Percentiles rank a stretch among this genome's conserved stretches.
Conservation (phyloP, 2,113 vertebrate genomes). For the Osmerus eperlanus region DNA sequence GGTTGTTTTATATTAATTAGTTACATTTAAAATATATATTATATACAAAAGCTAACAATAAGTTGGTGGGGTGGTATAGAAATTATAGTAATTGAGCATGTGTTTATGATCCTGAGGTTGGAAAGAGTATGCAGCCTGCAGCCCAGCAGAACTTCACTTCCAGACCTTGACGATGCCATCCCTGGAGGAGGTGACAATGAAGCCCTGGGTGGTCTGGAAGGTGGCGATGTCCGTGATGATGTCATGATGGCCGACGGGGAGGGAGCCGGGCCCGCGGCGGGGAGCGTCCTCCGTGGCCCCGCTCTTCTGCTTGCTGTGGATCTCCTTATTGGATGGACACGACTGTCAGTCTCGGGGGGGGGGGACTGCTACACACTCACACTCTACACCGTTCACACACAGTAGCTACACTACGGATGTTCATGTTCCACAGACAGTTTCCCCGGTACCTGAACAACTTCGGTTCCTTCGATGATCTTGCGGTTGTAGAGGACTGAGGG, state of each 20-base stretch:
- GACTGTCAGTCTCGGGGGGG: background rate
- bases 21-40: slow-evolving; percentile 28
- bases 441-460: slow-evolving; percentile 88
- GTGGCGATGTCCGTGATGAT: slow-evolving; percentile 96
- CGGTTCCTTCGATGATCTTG: slow-evolving; percentile 96
- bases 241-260: slow-evolving; percentile 93
- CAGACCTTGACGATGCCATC: slow-evolving; percentile 98
- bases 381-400: too few relatives aligned
- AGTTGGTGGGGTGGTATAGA: background rate
- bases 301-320: slow-evolving; percentile 94
- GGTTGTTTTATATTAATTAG: slow-evolving; percentile 21
- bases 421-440: too few relatives aligned
- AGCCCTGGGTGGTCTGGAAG: slow-evolving; percentile 97
- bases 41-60: slow-evolving; percentile 19
- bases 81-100: background rate
- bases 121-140: too few relatives aligned
- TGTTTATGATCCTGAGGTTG: slow-evolving; percentile 6
- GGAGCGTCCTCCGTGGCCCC: slow-evolving; percentile 86
- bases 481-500: slow-evolving; percentile 92
- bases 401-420: too few relatives aligned
- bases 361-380: too few relatives aligned
- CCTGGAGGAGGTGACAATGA: slow-evolving; percentile 94
- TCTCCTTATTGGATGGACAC: slow-evolving; percentile 75
- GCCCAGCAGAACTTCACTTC: slow-evolving; percentile 73
- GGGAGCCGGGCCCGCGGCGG: slow-evolving; percentile 87